A percentile compares a stretch with the other conserved stretches of the same genome.
These are phyloP conservation scores for Zaprionus kolodkinae DNA, from an alignment of 1,140 invertebrate genomes.

Conservation along the genomic window DNA sequence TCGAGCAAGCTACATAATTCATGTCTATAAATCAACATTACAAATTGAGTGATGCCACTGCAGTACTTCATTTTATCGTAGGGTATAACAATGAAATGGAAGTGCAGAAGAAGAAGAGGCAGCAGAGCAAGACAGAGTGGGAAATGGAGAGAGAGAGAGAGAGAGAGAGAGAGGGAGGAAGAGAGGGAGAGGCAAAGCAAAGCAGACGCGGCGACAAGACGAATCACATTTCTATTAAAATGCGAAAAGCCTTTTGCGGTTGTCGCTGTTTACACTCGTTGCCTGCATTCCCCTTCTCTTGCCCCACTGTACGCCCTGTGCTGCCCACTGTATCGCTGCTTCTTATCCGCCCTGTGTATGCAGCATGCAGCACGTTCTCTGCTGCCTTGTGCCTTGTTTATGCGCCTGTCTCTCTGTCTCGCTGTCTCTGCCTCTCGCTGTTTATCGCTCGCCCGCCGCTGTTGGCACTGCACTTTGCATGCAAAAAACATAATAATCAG, in stretches of 20 bases:
- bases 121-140: conserved; percentile 8
- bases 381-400: conserved; percentile 38
- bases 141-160: background rate
- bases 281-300: background rate
- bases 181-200: conserved; percentile 7
- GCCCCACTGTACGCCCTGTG: background rate
- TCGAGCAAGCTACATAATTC: background rate
- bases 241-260: conserved; percentile 79
- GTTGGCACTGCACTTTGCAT: conserved; percentile 79
- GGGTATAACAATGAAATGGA: conserved; percentile 44
- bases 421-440: conserved; percentile 31
- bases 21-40: conserved; percentile 16
- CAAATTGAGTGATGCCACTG: conserved; percentile 17
- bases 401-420: conserved; percentile 29
- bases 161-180: background rate
- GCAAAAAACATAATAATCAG: conserved; percentile 79
- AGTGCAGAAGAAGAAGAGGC: background rate
- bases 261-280: conserved; percentile 51
- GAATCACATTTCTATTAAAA: conserved; percentile 81
- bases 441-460: conserved; percentile 63
- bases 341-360: conserved; percentile 29
- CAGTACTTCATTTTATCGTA: conserved; percentile 12
- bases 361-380: conserved; percentile 17
- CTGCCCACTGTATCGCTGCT: conserved; percentile 7
- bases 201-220: conserved; percentile 44